These are phyloP conservation scores for Drosophila guanche DNA, from an alignment of 1,140 invertebrate species.

Conservation along the genomic window DNA sequence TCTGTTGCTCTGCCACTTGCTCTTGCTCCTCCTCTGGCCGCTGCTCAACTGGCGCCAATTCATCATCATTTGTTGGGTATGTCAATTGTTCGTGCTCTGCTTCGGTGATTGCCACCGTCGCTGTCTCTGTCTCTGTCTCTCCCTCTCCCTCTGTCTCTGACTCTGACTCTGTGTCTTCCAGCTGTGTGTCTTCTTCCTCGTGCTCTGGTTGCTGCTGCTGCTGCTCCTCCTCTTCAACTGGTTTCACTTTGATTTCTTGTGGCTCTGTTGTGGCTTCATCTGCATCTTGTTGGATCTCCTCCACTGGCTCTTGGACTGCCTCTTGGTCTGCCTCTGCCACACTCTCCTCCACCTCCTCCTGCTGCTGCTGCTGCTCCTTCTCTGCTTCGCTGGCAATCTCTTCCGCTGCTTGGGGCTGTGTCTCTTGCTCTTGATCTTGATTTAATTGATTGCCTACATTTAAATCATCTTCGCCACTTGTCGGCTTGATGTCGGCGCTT, in stretches of 20 bases:
- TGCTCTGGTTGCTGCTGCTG: not conserved
- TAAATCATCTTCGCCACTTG: constrained; percentile 80
- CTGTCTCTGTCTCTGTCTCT: constrained; percentile 24
- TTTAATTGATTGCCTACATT: constrained; percentile 81
- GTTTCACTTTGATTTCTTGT: constrained; percentile 32
- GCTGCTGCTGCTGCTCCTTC: constrained; percentile 1
- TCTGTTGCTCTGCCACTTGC: constrained; percentile 34
- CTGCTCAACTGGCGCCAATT: constrained; percentile 71
- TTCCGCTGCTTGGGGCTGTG: not conserved
- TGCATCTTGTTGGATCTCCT: constrained; percentile 49
- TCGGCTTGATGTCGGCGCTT: constrained; percentile 72
- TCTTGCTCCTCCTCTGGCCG: constrained; percentile 24
- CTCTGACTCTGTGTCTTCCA: constrained; percentile 15
- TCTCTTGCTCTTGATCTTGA: constrained; percentile 45
- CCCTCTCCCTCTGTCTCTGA: constrained; percentile 15
- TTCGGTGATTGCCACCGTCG: constrained; percentile 64
- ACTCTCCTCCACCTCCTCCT: constrained; percentile 14
- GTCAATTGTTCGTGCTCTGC: constrained; percentile 75
- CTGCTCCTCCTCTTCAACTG: constrained; percentile 20
- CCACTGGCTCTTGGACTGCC: constrained; percentile 40
- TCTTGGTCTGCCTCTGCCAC: constrained; percentile 24
- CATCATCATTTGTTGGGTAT: constrained; percentile 82
- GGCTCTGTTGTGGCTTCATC: constrained; percentile 47
- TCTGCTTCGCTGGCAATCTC: constrained; percentile 24
- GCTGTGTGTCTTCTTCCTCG: not conserved